Base-by-base conservation (phyloP, 30 jellyfish, hydroid and myxozoan genomes). In the Sanderia malayensis region DNA sequence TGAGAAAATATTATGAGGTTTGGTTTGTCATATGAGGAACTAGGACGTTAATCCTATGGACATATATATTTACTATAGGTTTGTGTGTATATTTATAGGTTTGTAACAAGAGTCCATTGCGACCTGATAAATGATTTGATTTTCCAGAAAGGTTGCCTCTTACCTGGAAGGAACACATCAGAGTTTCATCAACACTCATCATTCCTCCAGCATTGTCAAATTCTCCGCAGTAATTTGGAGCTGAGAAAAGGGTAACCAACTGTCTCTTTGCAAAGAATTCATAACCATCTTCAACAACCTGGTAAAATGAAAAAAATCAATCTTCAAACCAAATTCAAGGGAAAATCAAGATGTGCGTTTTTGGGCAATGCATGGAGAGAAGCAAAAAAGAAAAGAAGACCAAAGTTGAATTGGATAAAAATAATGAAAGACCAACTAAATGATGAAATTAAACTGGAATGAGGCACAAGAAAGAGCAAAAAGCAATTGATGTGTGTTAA, bases 151-250 rank as follows among this genome's bases (percentile, higher is more conserved):
- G n/a, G n/a, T n/a, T n/a, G n/a, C n/a, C n/a, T n/a, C n/a, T 18
- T 17, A 94, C 99, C 96, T 94, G 99, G 57, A 94, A 94, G 10
- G 99, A 87, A 80, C 99, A 94, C 99, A 94, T 94, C 11, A 94
- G 73, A 1, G 97, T 87, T 73, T 94, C 99, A 58, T 94, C 99
- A 20, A 94, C 99, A 62, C 99, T 94, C 99, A 94, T 94, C 99
- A 94, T 94, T 13, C 96, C 96, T 0, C 99, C 99, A 4, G 99
- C 99, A 62, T 94, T 94, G 81, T 94, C 99, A 67, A 94, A 94
- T 80, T 94, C 99, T 0, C 99, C 99, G 52, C 99, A 94, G 66
- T 94, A 94, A 76, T 94, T 94, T 44, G 99, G 99, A 24, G 99
- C 99, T 19, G 99, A 94, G 71, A 94, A 94, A 66, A 94, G 69